A percentile compares a stretch with the other conserved stretches of the same genome.
Evolutionary conservation across 1,140 invertebrate genomes (phyloP).

Genomic region (Drosophila oshimai): DNA sequence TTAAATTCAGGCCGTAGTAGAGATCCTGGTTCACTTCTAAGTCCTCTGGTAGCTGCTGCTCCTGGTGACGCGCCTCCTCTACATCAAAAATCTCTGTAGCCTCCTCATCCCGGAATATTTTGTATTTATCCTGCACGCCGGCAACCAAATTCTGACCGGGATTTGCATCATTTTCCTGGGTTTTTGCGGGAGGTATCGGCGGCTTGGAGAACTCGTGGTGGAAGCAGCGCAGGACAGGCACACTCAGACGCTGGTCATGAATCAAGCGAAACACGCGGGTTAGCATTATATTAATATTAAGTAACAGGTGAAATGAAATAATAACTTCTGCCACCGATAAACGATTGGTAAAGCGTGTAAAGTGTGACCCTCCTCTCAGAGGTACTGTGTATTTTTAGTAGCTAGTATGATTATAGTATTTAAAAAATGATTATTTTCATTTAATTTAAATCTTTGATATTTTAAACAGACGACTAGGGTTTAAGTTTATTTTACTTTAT

Average conservation of each 20-base stretch:
- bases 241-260: conserved; percentile 52
- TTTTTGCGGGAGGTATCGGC: not conserved
- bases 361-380: not conserved
- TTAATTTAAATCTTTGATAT: no score
- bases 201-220: conserved; percentile 73
- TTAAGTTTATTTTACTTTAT: no score
- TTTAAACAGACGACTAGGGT: no score
- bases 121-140: conserved; percentile 69
- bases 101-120: conserved; percentile 85
- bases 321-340: not conserved
- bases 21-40: conserved; percentile 73
- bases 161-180: not conserved
- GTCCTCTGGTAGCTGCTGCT: conserved; percentile 29
- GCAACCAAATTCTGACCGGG: conserved; percentile 21
- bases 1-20: conserved; percentile 83
- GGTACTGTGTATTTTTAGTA: no score
- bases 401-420: not conserved
- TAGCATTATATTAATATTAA: conserved; percentile 54
- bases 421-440: no score
- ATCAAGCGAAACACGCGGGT: conserved; percentile 61
- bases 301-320: conserved; percentile 1
- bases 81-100: conserved; percentile 87
- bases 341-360: not conserved
- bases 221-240: conserved; percentile 64
- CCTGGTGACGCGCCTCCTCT: conserved; percentile 84